phyloP scores from a whole-genome alignment of 2,797 vertebrate species.

The Mus spretus region DNA sequence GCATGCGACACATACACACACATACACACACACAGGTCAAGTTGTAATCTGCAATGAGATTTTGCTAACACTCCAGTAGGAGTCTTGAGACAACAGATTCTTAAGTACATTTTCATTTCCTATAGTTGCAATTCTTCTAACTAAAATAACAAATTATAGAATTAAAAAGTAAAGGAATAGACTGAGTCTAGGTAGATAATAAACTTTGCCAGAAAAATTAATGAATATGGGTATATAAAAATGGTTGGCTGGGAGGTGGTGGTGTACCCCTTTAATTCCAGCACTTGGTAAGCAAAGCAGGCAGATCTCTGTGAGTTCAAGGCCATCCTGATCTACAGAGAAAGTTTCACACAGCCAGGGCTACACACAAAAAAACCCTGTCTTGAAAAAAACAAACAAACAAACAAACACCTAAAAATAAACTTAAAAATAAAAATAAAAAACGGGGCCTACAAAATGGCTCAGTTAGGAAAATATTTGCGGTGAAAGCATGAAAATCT shows the following conservation, averaged over 20 bases:
- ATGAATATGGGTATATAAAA: conserved; percentile 38
- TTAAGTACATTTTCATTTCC: conserved; percentile 37
- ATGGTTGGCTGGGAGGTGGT: too few species aligned
- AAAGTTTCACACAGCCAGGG: background rate
- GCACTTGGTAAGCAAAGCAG: background rate
- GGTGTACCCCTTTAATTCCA: background rate
- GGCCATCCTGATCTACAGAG: background rate
- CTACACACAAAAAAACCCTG: background rate
- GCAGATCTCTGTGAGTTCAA: background rate
- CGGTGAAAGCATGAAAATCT: background rate
- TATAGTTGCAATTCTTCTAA: conserved; percentile 9
- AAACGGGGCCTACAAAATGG: background rate
- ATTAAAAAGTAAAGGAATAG: conserved; percentile 52
- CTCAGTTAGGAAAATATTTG: background rate
- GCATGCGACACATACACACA: background rate
- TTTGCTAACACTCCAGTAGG: background rate
- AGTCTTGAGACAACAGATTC: background rate
- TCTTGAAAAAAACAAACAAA: background rate
- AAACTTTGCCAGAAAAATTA: conserved; percentile 45
- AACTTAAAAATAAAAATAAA: background rate
- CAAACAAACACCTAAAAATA: background rate
- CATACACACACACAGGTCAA: background rate
- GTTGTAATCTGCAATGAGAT: conserved; percentile 5
- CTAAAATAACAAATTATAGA: conserved; percentile 30
- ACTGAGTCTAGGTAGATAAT: conserved; percentile 18